Percentiles rank a stretch among this genome's conserved stretches.
Evolutionary conservation across 2,113 vertebrate genomes (phyloP).

Genomic region (Channa maculata): DNA sequence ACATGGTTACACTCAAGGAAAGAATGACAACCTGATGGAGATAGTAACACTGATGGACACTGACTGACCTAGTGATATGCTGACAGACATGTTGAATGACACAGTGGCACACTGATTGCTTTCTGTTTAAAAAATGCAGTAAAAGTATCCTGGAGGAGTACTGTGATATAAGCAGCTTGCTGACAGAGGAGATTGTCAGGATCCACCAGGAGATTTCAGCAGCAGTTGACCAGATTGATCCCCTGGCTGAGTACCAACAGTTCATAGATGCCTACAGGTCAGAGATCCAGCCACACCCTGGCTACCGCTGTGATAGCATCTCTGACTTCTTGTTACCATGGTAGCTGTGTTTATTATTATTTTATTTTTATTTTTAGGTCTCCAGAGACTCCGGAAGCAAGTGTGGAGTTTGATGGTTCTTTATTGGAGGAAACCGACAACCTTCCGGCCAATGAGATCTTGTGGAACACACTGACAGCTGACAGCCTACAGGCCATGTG

Average conservation of each 20-base stretch:
- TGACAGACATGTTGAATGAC: not conserved
- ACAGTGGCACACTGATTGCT: too few species aligned
- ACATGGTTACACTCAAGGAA: too few species aligned
- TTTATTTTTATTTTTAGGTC: conserved; percentile 77
- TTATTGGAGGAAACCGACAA: conserved; percentile 94
- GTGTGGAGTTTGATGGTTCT: conserved; percentile 90
- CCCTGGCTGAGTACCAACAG: conserved; percentile 90
- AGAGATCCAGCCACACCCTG: not conserved
- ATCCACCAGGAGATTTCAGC: conserved; percentile 94
- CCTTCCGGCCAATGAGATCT: conserved; percentile 94
- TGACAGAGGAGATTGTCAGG: conserved; percentile 94
- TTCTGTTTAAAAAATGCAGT: conserved; percentile 68
- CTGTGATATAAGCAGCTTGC: conserved; percentile 94
- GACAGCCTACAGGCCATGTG: conserved; percentile 93
- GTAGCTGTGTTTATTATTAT: not conserved
- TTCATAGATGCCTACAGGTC: conserved; percentile 95
- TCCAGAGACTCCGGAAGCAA: conserved; percentile 86
- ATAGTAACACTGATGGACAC: too few species aligned
- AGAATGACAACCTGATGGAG: too few species aligned
- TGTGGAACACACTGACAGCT: conserved; percentile 97
- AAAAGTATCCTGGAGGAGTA: conserved; percentile 96
- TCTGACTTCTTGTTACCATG: not conserved
- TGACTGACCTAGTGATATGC: too few species aligned
- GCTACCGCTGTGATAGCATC: too few species aligned
- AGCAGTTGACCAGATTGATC: conserved; percentile 93